phyloP scores from a whole-genome alignment of 2,888 invertebrate species.

The Cephus sareptanus region DNA sequence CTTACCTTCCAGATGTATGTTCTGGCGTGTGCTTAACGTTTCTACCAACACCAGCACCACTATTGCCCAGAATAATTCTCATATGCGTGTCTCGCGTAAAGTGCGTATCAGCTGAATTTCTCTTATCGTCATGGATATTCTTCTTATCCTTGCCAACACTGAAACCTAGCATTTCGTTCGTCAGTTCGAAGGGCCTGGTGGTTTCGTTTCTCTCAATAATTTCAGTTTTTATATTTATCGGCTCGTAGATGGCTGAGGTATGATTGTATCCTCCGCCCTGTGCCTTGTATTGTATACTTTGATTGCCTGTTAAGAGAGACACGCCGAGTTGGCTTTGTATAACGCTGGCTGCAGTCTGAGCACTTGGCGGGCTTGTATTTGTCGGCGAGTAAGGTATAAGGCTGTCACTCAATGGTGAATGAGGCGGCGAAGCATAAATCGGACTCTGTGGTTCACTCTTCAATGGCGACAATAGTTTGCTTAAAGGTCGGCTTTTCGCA shows the following conservation, averaged over 20 bases:
- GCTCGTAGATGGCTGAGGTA: slow-evolving; percentile 58
- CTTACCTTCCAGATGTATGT: slow-evolving; percentile 52
- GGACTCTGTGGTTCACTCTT: slow-evolving; percentile 78
- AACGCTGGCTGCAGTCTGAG: slow-evolving; percentile 61
- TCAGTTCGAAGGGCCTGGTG: slow-evolving; percentile 59
- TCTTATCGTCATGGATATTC: slow-evolving; percentile 56
- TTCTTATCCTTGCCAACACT: slow-evolving; percentile 54
- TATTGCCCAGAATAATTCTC: slow-evolving; percentile 84
- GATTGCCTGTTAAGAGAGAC: slow-evolving; percentile 57
- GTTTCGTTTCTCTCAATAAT: slow-evolving; percentile 55
- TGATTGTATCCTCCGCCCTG: slow-evolving; percentile 54
- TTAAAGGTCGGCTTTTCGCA: slow-evolving; percentile 73
- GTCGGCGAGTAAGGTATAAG: slow-evolving; percentile 66
- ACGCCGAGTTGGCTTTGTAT: slow-evolving; percentile 63
- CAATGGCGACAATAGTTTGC: slow-evolving; percentile 71
- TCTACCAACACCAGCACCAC: slow-evolving; percentile 61
- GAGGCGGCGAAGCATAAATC: slow-evolving; percentile 85
- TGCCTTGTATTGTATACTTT: slow-evolving; percentile 58
- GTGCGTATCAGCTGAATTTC: slow-evolving; percentile 77
- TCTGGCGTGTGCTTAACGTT: slow-evolving; percentile 58
- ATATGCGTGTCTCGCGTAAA: slow-evolving; percentile 92
- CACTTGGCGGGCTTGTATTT: slow-evolving; percentile 62
- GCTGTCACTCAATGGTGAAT: slow-evolving; percentile 75
- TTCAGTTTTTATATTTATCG: slow-evolving; percentile 61
- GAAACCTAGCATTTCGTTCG: slow-evolving; percentile 62